Evolutionary conservation across 2,797 vertebrate species (phyloP), one percentile per base, ranked within the genome.

Genomic region (Chlorospingus semifuscus): DNA sequence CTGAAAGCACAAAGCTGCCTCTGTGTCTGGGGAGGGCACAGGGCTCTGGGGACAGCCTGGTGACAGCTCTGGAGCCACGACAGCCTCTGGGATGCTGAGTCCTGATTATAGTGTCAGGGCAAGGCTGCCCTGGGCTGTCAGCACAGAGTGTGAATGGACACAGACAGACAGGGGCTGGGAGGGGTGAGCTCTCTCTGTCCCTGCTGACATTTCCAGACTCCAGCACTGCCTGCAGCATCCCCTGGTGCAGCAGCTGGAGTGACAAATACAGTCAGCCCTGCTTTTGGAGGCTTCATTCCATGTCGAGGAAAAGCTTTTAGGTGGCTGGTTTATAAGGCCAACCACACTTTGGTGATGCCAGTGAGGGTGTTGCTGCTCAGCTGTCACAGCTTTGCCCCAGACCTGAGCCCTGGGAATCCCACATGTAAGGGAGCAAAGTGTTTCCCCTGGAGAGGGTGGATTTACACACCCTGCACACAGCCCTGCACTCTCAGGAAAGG

Each of bases 391-490:
- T 57, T 76, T 68, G 36, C 71, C 64, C 29, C 21, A 23, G 24
- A 34, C 36, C n/a, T 15, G 64, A 50, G 39, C 4, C 0, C 27
- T 9, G n/a, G 32, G 14, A 23, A 26, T 70, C 18, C 26, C 34
- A 32, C 0, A 0, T 15, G 4, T 8, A 5, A 66, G 60, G 65
- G 66, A 63, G 32, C 4, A 0, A 39, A 63, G 29, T 0, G 0
- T 66, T 90, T 82, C 3, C 66, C n/a, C 15, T 36, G 8, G 39
- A 53, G 26, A 79, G 27, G 15, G 5, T 59, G 13, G 2, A 22
- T 66, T 52, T 39, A 2, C 36, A 20, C 18, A 39, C 26, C 26
- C 36, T 59, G 56, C 57, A 21, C 15, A 1, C 53, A 2, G 0
- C 3, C 4, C 9, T 57, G 37, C 16, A 0, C 1, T 1, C 36